Conservation (phyloP, 2,113 vertebrate species). For the Nymphicus hollandicus region DNA sequence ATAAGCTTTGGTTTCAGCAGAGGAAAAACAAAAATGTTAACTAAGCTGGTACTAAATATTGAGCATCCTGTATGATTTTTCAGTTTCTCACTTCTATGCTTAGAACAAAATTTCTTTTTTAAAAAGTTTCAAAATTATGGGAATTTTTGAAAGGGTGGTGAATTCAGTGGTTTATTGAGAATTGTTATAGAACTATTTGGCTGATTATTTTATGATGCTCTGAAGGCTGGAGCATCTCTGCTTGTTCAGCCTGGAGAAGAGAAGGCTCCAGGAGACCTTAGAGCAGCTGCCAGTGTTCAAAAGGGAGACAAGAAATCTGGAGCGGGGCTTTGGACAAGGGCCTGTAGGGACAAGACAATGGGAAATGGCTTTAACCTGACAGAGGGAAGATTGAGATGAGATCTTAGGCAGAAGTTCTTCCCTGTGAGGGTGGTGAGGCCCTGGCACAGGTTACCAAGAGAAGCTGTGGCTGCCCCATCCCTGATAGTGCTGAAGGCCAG, state of each 20-base stretch:
- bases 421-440: background rate
- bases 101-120: background rate
- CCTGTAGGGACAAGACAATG: background rate
- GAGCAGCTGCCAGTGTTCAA: background rate
- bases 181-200: background rate
- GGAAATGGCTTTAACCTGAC: background rate
- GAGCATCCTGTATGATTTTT: conserved; percentile 31
- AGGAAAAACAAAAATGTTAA: conserved; percentile 26
- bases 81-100: conserved; percentile 40
- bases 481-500: background rate
- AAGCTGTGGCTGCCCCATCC: background rate
- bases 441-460: background rate
- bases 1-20: conserved; percentile 41
- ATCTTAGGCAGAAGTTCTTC: background rate
- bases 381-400: background rate
- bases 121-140: background rate
- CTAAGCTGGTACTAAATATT: conserved; percentile 29
- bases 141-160: background rate
- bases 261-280: background rate
- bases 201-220: background rate
- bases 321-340: background rate
- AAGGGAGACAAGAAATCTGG: background rate
- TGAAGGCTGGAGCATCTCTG: background rate
- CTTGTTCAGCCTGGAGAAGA: background rate
- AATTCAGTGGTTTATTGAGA: background rate